Conservation (phyloP, 2,113 vertebrate genomes). For the Halcyon malimbica region DNA sequence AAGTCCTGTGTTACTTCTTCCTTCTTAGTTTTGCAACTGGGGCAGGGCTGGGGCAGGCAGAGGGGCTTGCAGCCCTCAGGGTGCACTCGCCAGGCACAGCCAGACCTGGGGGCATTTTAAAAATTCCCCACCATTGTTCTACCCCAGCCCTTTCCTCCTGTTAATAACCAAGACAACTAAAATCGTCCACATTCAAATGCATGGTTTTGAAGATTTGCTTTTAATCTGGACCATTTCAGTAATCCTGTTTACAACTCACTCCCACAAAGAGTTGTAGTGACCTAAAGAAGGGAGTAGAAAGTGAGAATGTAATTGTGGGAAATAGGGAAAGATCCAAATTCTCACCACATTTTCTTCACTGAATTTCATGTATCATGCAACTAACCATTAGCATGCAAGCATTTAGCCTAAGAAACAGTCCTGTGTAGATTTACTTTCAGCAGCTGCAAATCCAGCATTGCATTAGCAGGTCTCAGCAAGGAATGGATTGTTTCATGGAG, state of each 20-base stretch:
- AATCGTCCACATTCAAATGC: background rate
- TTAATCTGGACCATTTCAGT: background rate
- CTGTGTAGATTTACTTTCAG: background rate
- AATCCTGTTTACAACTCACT: background rate
- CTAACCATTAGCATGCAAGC: background rate
- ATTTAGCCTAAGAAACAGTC: background rate
- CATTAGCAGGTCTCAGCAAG: background rate
- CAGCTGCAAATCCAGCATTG: background rate
- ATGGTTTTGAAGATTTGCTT: background rate
- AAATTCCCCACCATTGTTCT: background rate
- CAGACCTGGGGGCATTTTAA: background rate
- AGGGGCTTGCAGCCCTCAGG: rapidly evolving
- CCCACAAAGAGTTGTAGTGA: background rate
- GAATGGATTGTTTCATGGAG: background rate
- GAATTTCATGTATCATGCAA: background rate
- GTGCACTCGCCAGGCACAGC: rapidly evolving
- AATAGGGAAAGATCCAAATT: background rate
- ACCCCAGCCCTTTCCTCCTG: background rate
- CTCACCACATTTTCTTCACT: background rate
- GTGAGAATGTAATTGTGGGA: background rate
- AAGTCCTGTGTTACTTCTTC: background rate
- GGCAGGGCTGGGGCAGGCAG: background rate
- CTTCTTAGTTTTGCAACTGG: background rate
- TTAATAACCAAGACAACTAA: background rate
- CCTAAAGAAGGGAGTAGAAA: background rate